Evolutionary conservation across 2,113 vertebrate species (phyloP), one percentile per base, ranked within the genome.

Genomic region (Seriola rivoliana): DNA sequence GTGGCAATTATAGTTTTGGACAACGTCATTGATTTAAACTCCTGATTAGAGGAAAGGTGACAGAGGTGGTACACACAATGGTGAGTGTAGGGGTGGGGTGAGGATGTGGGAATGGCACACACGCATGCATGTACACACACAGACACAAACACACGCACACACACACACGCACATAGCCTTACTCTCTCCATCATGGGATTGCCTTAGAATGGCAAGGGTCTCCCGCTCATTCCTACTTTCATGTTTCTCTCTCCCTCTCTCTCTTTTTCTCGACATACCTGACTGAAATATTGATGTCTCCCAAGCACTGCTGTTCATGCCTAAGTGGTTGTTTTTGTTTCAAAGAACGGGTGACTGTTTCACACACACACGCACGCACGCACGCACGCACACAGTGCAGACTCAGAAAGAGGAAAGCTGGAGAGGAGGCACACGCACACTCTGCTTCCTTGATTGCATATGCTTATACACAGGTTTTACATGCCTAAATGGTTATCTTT

Each of bases 1-100:
- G 90, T 91, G 86, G 93, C 95, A 95, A 95, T 95, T 95, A 95
- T 95, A 94, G 93, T 95, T 96, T 95, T 95, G 92, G 95, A 95
- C 94, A 94, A 96, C 92, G 91, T 95, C 94, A 95, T 95, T 95
- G 95, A 96, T 96, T 95, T 95, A 94, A 90, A 93, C 92, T 95
- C 93, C 93, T 94, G 94, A 95, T 95, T 94, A 94, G 93, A 94
- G 92, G 91, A 91, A 90, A 93, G 92, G 93, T 95, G 94, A 95
- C 93, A 94, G 90, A 93, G 94, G 93, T 92, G 91, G 85, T 88
- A 84, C 89, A 88, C 88, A 92, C 82, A 91, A 82, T 92, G 85
- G 88, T 81, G 86, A 84, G 83, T 82, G 65, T 71, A 86, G 80
- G 80, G 84, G 86, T 78, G 83, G 85, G 80, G 85, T 82, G 88